Percentiles rank a stretch among this genome's conserved stretches.
phyloP scores from a whole-genome alignment of 2,888 invertebrate genomes.

The Augiades crinisus region DNA sequence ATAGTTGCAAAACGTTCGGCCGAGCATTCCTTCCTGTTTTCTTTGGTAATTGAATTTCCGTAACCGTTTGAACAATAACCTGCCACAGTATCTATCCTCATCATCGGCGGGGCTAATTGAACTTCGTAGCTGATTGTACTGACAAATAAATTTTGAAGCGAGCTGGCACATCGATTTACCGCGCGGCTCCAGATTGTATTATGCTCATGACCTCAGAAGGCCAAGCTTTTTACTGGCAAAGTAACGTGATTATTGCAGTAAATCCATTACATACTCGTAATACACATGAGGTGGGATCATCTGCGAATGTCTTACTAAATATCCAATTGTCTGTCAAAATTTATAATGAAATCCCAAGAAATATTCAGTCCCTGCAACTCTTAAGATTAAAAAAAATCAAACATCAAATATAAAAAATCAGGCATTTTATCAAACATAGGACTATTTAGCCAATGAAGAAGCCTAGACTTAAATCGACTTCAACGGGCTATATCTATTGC shows the following conservation, averaged over 20 bases:
- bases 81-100: conserved; percentile 11
- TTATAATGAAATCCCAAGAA: no score
- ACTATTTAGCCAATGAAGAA: no score
- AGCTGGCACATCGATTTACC: conserved; percentile 10
- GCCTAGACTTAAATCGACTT: no score
- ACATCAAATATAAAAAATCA: no score
- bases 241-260: not conserved
- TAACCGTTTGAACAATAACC: conserved; percentile 2
- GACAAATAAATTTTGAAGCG: conserved; percentile 24
- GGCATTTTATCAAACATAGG: no score
- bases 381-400: no score
- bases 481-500: no score
- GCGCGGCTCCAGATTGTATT: conserved; percentile 13
- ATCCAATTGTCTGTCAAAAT: no score
- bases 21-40: not conserved
- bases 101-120: conserved; percentile 23
- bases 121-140: conserved; percentile 19
- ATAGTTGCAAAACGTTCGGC: not conserved
- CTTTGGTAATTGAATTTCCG: conserved; percentile 17
- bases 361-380: no score
- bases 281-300: not conserved
- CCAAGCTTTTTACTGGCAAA: conserved; percentile 11
- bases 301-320: no score
- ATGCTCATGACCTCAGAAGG: conserved; percentile 23
- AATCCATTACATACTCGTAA: not conserved